phyloP scores from a whole-genome alignment of 64 coral and sea anemone genomes.

The Montipora efflorescens region DNA sequence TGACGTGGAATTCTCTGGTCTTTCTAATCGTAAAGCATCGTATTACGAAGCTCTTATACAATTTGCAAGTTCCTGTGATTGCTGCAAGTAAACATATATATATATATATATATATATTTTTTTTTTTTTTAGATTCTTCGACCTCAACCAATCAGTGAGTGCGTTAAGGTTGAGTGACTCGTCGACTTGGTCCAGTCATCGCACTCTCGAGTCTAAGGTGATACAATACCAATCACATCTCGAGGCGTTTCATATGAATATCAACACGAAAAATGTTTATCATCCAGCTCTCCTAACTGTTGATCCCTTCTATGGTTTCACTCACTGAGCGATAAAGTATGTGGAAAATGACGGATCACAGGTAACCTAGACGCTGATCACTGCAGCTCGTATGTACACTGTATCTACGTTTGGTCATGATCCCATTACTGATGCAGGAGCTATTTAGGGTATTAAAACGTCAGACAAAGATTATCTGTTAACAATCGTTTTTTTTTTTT shows the following conservation, averaged over 20 bases:
- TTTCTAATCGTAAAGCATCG: not conserved
- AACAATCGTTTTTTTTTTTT: not conserved
- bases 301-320: slow-evolving; percentile 7
- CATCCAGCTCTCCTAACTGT: slow-evolving; percentile 37
- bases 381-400: not conserved
- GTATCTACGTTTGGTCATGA: not conserved
- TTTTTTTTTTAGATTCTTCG: slow-evolving; percentile 17
- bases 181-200: too few species aligned
- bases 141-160: slow-evolving; percentile 22
- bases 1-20: too few species aligned
- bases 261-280: slow-evolving; percentile 30
- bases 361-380: slow-evolving; percentile 3
- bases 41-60: slow-evolving; percentile 62
- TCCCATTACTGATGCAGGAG: too few species aligned
- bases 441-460: too few species aligned
- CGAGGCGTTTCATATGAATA: slow-evolving; percentile 33
- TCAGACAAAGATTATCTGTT: not conserved
- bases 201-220: slow-evolving; percentile 21
- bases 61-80: slow-evolving; percentile 64
- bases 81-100: slow-evolving; percentile 30
- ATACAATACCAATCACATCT: slow-evolving; percentile 28
- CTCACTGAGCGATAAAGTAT: slow-evolving; percentile 6
- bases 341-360: slow-evolving; percentile 23
- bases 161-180: not conserved
- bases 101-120: not conserved